Base-by-base conservation (phyloP, 2,797 vertebrate genomes). In the Molossus alvarezi region DNA sequence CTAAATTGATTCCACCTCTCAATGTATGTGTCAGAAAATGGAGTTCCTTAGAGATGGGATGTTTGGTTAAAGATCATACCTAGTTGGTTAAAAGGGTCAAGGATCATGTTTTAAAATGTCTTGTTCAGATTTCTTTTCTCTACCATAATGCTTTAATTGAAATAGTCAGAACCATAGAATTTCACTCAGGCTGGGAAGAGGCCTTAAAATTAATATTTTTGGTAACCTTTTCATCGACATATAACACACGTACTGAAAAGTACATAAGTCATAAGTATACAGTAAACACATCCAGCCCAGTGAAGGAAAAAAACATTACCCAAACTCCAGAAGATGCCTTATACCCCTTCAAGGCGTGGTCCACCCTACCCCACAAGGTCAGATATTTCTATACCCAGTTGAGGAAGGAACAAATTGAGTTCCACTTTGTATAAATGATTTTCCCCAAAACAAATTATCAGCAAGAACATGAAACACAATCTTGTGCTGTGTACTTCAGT, bases 91-190 rank as follows among this genome's bases (percentile, higher is more conserved):
- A 95, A 90, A 86, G 8, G 27, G 27, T 72, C 37, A 86, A 65
- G 27, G 9, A 69, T 41, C 29, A 51, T n/a, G 27, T 65, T 93
- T 93, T 62, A 71, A 86, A 65, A 65, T 87, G 37, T 82, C 4
- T 33, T 25, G 2, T 69, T 62, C 17, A 81, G 18, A 53, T 48
- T 69, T 94, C 9, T 92, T 80, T 93, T 95, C 53, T 80, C 45
- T 75, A 79, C n/a, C 15, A 37, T 76, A 67, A 77, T 91, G 33
- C 29, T 87, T 95, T 94, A 15, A 25, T 94, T 80, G 41, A 81
- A 92, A 81, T 9, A 75, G 33, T 84, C 48, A 55, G 37, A 77
- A 33, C 71, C 14, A 79, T 27, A 85, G 55, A 71, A 18, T 91
- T 94, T 86, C 5, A 83, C 48, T 84, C 23, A 65, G 10, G 4